Conservation (phyloP, 2,113 vertebrate genomes). For the Campylomormyrus numenius region DNA sequence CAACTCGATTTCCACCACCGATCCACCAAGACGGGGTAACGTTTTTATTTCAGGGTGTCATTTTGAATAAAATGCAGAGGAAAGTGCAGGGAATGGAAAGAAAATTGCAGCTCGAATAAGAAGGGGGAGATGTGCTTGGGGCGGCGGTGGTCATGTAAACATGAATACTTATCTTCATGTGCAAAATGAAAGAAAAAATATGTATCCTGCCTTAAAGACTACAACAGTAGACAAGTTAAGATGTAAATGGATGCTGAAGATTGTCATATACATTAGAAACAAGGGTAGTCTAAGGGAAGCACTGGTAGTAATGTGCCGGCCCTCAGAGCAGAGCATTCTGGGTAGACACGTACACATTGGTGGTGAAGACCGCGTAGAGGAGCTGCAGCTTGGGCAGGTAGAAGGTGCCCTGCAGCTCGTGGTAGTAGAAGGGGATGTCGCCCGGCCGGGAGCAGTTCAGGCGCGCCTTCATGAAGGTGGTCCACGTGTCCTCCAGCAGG, state of each 20-base stretch:
- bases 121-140: background rate
- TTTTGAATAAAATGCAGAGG: background rate
- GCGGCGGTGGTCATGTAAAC: background rate
- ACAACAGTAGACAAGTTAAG: background rate
- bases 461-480: conserved; percentile 94
- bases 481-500: conserved; percentile 92
- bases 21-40: background rate
- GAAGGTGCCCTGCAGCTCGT: conserved; percentile 89
- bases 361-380: conserved; percentile 93
- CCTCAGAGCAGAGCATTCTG: background rate
- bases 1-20: background rate
- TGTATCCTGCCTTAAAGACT: background rate
- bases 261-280: background rate
- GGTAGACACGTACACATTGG: conserved; percentile 73
- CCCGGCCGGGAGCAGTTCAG: conserved; percentile 90
- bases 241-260: background rate
- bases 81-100: background rate
- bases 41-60: background rate
- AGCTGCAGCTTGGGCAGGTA: conserved; percentile 82
- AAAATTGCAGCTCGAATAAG: background rate
- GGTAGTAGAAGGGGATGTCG: conserved; percentile 89
- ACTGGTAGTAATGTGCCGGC: background rate
- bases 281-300: background rate
- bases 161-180: background rate
- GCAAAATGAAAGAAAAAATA: background rate